Conservation (phyloP, 2,797 vertebrate species). For the Eulemur rubriventer region DNA sequence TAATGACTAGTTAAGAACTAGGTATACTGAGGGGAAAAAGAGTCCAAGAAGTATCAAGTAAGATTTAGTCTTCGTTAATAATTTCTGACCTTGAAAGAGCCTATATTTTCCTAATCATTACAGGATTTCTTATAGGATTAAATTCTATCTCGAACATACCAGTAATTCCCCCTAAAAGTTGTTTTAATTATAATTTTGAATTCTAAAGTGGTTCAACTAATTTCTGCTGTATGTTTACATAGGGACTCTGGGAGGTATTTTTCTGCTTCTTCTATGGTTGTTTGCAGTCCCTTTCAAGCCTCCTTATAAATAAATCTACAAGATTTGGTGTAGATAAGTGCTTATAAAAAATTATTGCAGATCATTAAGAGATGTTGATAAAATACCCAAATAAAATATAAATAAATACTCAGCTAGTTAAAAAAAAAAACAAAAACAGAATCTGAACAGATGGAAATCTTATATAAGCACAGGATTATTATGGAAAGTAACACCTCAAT, state of each 20-base stretch:
- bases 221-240: background rate
- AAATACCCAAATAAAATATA: slow-evolving; percentile 12
- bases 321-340: background rate
- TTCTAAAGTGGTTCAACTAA: background rate
- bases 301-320: background rate
- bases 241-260: background rate
- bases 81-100: background rate
- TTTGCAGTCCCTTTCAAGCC: background rate
- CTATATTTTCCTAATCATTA: background rate
- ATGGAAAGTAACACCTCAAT: background rate
- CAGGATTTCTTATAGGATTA: background rate
- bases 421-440: background rate
- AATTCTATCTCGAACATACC: background rate
- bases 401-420: background rate
- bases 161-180: background rate
- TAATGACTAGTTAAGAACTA: background rate
- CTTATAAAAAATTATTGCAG: background rate
- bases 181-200: background rate
- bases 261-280: background rate
- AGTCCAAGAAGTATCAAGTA: background rate
- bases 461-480: background rate
- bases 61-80: background rate
- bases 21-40: background rate
- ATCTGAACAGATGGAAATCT: background rate
- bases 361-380: background rate